phyloP scores from a whole-genome alignment of 2,888 invertebrate species.

The Brenthis ino region DNA sequence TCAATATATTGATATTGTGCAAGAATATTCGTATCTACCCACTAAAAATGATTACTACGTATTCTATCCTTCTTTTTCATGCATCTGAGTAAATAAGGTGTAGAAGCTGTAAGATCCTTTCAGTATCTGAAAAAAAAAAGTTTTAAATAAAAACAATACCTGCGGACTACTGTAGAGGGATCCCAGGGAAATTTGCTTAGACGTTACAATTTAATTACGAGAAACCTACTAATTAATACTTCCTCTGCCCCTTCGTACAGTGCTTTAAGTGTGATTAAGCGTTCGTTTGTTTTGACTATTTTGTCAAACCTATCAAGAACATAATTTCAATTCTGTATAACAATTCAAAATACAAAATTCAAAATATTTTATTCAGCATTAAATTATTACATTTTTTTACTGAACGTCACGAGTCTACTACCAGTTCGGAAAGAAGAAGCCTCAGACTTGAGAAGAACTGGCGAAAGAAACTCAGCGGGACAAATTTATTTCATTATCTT shows the following conservation, averaged over 20 bases:
- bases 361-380: too few species aligned
- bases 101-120: constrained; percentile 65
- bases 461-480: too few species aligned
- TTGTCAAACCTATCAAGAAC: constrained; percentile 26
- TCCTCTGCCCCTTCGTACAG: constrained; percentile 48
- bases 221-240: constrained; percentile 59
- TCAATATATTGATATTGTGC: not conserved
- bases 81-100: constrained; percentile 59
- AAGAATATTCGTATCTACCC: not conserved
- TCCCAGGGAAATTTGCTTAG: constrained; percentile 69
- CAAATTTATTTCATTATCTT: too few species aligned
- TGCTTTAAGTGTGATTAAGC: constrained; percentile 56
- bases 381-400: too few species aligned
- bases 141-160: not conserved
- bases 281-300: constrained; percentile 47
- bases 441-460: too few species aligned
- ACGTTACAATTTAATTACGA: constrained; percentile 79
- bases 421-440: too few species aligned
- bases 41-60: not conserved
- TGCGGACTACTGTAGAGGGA: constrained; percentile 64
- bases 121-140: constrained; percentile 53
- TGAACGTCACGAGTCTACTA: too few species aligned
- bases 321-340: constrained; percentile 10
- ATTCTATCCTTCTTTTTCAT: constrained; percentile 30
- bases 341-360: too few species aligned